phyloP scores from a whole-genome alignment of 2,888 invertebrate species.

The Drosophila hawaiiensis region DNA sequence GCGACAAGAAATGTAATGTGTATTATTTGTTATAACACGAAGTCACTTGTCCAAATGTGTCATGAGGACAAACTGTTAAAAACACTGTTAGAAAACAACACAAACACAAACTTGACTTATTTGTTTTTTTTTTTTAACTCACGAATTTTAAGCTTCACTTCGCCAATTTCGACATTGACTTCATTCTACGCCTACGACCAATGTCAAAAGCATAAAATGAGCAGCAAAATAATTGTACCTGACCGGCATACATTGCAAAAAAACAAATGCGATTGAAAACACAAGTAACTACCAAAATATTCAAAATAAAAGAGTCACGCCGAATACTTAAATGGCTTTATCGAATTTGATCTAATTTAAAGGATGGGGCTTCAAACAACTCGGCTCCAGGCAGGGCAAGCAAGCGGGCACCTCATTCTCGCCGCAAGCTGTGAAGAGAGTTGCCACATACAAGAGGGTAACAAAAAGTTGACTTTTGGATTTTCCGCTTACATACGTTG shows the following conservation, averaged over 20 bases:
- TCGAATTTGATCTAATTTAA: background rate
- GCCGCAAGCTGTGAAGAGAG: conserved; percentile 49
- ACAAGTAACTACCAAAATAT: background rate
- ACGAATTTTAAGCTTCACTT: conserved; percentile 26
- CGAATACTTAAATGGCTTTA: conserved; percentile 1
- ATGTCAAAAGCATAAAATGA: conserved; percentile 14
- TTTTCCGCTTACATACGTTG: conserved; percentile 41
- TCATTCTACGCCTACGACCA: background rate
- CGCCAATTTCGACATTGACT: background rate
- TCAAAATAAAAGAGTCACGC: background rate
- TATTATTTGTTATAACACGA: conserved; percentile 18
- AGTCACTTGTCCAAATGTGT: background rate
- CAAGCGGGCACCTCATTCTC: conserved; percentile 50
- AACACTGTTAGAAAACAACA: no score
- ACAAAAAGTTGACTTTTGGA: background rate
- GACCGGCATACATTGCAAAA: conserved; percentile 12
- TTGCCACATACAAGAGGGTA: background rate
- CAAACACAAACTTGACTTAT: background rate
- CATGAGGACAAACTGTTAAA: conserved; percentile 28
- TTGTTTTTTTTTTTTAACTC: conserved; percentile 3
- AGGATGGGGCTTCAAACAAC: conserved; percentile 26
- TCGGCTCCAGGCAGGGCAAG: conserved; percentile 43
- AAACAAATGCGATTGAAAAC: background rate
- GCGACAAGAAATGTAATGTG: conserved; percentile 8
- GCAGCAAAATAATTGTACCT: conserved; percentile 11